phyloP scores from a whole-genome alignment of 1,140 invertebrate genomes.

The Drosophila tristis region DNA sequence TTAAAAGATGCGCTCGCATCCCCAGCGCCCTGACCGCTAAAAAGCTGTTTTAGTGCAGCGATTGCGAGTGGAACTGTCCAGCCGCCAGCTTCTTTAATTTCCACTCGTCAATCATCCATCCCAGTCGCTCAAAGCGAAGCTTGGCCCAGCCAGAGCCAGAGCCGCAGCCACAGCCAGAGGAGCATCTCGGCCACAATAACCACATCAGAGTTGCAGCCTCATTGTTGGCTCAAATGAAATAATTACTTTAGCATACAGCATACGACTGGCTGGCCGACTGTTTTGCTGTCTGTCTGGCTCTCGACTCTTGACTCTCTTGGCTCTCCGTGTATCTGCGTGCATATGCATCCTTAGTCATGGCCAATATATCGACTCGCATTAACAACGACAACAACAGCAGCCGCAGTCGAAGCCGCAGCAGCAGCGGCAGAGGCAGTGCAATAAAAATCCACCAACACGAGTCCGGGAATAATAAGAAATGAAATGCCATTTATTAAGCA shows the following conservation, averaged over 20 bases:
- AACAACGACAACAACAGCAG: conserved; percentile 61
- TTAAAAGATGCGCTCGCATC: conserved; percentile 61
- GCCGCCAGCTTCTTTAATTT: conserved; percentile 79
- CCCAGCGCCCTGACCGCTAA: conserved; percentile 34
- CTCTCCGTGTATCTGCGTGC: conserved; percentile 31
- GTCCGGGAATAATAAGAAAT: conserved; percentile 83
- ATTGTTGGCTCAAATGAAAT: conserved; percentile 83
- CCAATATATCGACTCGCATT: conserved; percentile 81
- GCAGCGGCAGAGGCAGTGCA: conserved; percentile 46
- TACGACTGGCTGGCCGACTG: conserved; percentile 30
- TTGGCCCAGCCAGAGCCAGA: conserved; percentile 32
- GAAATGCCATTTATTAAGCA: conserved; percentile 84
- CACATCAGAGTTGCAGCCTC: conserved; percentile 72
- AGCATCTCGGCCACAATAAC: conserved; percentile 1
- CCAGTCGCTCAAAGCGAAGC: conserved; percentile 32
- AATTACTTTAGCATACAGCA: conserved; percentile 79
- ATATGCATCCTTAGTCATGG: conserved; percentile 76
- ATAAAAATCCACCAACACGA: conserved; percentile 73
- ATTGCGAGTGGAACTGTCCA: conserved; percentile 34
- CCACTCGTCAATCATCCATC: conserved; percentile 78
- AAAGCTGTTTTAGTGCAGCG: conserved; percentile 22
- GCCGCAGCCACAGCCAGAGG: conserved; percentile 25
- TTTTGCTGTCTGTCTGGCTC: not conserved
- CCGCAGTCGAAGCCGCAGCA: conserved; percentile 47
- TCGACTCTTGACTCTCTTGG: not conserved